Base-by-base conservation (phyloP, 2,888 invertebrate genomes). In the Sinelater perroti region DNA sequence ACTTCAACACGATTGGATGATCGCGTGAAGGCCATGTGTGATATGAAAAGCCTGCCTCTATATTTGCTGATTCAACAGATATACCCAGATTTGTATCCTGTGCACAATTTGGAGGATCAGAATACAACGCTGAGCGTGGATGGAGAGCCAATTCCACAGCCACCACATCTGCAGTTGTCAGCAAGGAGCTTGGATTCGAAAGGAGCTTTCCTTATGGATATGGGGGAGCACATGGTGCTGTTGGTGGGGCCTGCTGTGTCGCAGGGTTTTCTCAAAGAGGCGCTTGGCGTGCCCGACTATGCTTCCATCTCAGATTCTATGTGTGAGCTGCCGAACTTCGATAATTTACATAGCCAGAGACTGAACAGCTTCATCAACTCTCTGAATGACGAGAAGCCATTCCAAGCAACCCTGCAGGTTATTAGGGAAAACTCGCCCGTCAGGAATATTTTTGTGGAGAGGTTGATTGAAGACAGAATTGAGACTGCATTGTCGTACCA, bases 401-500 rank as follows among this genome's bases (percentile, higher is more conserved):
- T 87, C 71, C 82, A 87, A 42, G 87, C 92, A 5, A 84, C 90
- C 56, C 75, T 97, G 66, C 86, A 91, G 73, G 83, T 97, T 51
- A 85, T 97, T 64, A 89, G 97, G 78, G 97, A 99, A 76, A 96
- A 96, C 79, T 93, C 95, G 67, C 90, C 91, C 52, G 85, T 87
- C 55, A 85, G 93, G 65, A 83, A 85, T 53, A 77, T 87, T 67
- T 96, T 99, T 81, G 87, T 91, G 61, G 93, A 96, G 73, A 87
- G 89, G 70, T 85, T 99, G 71, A 85, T 97, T 40, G 98, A 99
- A 78, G 99, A 99, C 80, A 85, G 97, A 72, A 88, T 92, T 62
- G 98, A 99, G 77, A 91, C 91, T 54, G 89, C 94, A 49, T 88
- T 96, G 81, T 95, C 96, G 67, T 98, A 98, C 82, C 93, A 95